Conservation (phyloP, 2,113 vertebrate genomes). For the Gulo gulo region DNA sequence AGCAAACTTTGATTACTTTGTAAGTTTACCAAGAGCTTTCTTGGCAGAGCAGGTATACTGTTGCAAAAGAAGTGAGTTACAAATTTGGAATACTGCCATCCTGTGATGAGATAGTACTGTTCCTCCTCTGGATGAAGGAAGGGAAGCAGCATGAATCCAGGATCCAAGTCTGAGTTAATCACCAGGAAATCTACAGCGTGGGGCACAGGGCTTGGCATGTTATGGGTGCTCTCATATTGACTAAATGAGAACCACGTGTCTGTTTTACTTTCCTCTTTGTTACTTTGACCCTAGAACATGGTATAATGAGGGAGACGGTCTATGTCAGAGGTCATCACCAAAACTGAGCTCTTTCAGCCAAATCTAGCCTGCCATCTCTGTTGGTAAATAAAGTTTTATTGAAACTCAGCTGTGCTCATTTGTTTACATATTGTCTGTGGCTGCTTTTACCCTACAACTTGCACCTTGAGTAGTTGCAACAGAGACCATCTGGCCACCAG, state of each 20-base stretch:
- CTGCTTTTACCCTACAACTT: constrained; percentile 33
- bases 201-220: neutral
- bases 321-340: neutral
- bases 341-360: neutral
- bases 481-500: constrained; percentile 6
- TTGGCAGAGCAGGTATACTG: neutral
- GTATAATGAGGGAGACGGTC: neutral
- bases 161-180: neutral
- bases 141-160: neutral
- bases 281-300: neutral
- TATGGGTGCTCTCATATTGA: neutral
- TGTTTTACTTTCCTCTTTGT: neutral
- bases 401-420: constrained; percentile 6
- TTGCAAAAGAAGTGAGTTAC: neutral
- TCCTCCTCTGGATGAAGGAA: neutral
- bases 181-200: neutral
- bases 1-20: neutral
- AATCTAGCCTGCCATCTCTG: constrained; percentile 18
- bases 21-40: neutral
- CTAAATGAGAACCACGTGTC: neutral
- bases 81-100: neutral
- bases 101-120: neutral
- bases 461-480: constrained; percentile 6
- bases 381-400: constrained; percentile 71
- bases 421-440: constrained; percentile 23